Conservation (phyloP, 2,888 invertebrate genomes). For the Nephrotoma flavescens region DNA sequence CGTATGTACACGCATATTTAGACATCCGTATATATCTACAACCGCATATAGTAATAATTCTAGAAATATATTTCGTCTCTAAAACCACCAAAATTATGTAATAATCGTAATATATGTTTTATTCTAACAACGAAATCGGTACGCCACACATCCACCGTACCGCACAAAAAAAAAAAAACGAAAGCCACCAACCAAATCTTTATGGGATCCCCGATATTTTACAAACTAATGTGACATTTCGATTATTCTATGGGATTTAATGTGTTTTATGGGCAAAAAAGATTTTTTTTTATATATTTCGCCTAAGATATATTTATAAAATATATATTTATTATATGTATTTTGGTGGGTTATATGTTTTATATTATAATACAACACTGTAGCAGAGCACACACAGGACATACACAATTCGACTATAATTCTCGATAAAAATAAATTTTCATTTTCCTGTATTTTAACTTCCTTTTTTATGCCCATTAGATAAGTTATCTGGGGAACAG, state of each 20-base stretch:
- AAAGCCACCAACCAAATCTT: background rate
- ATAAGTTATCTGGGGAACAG: background rate
- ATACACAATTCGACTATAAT: background rate
- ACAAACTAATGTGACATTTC: constrained; percentile 35
- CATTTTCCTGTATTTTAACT: background rate
- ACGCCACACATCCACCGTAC: background rate
- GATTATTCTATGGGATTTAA: constrained; percentile 35
- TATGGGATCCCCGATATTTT: constrained; percentile 24
- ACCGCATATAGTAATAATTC: too few species aligned
- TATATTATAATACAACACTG: background rate
- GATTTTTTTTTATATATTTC: background rate
- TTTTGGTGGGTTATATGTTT: background rate
- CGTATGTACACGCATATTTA: background rate
- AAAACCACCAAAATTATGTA: background rate
- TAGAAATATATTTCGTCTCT: background rate
- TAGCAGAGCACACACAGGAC: background rate
- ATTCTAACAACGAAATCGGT: background rate
- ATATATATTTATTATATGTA: background rate
- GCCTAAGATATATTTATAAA: background rate
- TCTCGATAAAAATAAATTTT: background rate
- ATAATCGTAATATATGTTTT: constrained; percentile 5
- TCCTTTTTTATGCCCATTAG: background rate
- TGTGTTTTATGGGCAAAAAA: constrained; percentile 25
- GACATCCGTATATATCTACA: background rate
- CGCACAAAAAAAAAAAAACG: background rate